Percentiles rank a stretch among this genome's conserved stretches.
Conservation (phyloP, 2,113 vertebrate species). For the Grammomys surdaster region DNA sequence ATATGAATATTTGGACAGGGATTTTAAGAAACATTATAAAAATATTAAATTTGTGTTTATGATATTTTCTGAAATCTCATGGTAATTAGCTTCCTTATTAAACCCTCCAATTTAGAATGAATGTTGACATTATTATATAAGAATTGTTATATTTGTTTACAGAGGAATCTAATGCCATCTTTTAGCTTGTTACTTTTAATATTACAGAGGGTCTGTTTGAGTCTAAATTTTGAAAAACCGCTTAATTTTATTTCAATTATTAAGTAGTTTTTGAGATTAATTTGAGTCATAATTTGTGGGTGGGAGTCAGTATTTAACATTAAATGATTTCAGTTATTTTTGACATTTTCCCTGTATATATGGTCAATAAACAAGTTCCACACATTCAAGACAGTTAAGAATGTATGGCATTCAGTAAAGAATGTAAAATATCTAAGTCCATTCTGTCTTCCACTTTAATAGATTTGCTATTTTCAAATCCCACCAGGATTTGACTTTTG, state of each 20-base stretch:
- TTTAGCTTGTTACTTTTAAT: constrained; percentile 28
- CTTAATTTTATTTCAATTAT: constrained; percentile 9
- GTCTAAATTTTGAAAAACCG: constrained; percentile 6
- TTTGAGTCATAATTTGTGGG: constrained; percentile 24
- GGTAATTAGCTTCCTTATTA: not conserved
- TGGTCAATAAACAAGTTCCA: constrained; percentile 36
- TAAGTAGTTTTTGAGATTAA: constrained; percentile 34
- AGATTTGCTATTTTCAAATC: constrained; percentile 48
- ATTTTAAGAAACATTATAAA: not conserved
- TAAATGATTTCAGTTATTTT: constrained; percentile 52
- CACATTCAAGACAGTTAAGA: constrained; percentile 48
- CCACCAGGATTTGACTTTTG: constrained; percentile 37
- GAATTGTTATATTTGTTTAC: not conserved
- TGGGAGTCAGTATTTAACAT: not conserved
- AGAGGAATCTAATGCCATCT: not conserved
- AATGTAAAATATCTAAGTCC: constrained; percentile 55
- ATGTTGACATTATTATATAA: not conserved
- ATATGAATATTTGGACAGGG: not conserved
- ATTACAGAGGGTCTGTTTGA: constrained; percentile 13
- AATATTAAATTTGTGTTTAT: constrained; percentile 34
- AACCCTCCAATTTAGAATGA: constrained; percentile 38
- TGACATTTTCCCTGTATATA: constrained; percentile 36
- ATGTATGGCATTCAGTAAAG: constrained; percentile 33
- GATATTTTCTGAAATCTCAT: not conserved
- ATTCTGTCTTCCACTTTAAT: constrained; percentile 51